These are phyloP conservation scores for Diarsia dahlii DNA, from an alignment of 2,888 invertebrate genomes.

Conservation along the genomic window DNA sequence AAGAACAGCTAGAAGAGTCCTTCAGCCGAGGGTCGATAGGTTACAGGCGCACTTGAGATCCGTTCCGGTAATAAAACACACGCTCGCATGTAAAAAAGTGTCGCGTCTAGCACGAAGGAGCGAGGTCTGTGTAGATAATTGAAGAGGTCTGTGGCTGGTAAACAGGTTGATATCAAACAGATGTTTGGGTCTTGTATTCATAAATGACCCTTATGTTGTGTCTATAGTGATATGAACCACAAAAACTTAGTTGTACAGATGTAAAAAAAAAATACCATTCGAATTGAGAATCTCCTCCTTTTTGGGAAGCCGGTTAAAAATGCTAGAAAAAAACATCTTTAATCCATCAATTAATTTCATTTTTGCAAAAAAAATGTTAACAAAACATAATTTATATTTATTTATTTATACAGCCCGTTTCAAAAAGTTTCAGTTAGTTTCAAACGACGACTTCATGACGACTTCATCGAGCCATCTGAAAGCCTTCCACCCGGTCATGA, in stretches of 20 bases:
- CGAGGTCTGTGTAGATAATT: slow-evolving; percentile 54
- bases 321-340: not conserved
- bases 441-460: too few species aligned
- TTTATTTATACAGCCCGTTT: not conserved
- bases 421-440: not conserved
- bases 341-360: not conserved
- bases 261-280: not conserved
- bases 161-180: too few species aligned
- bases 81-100: slow-evolving; percentile 77
- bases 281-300: too few species aligned
- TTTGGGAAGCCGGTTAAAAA: too few species aligned
- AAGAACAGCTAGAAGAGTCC: slow-evolving; percentile 68
- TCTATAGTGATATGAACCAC: too few species aligned
- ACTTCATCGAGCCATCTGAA: too few species aligned
- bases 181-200: slow-evolving; percentile 23
- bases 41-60: slow-evolving; percentile 76
- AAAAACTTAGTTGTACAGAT: not conserved
- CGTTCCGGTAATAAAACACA: slow-evolving; percentile 79
- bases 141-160: slow-evolving; percentile 59
- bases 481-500: too few species aligned
- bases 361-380: not conserved
- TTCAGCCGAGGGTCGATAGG: slow-evolving; percentile 69
- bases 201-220: too few species aligned
- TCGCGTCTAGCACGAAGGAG: slow-evolving; percentile 52
- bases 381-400: not conserved